These are phyloP conservation scores for Megaceryle maxima DNA, from an alignment of 2,113 vertebrate genomes.

Conservation along the genomic window DNA sequence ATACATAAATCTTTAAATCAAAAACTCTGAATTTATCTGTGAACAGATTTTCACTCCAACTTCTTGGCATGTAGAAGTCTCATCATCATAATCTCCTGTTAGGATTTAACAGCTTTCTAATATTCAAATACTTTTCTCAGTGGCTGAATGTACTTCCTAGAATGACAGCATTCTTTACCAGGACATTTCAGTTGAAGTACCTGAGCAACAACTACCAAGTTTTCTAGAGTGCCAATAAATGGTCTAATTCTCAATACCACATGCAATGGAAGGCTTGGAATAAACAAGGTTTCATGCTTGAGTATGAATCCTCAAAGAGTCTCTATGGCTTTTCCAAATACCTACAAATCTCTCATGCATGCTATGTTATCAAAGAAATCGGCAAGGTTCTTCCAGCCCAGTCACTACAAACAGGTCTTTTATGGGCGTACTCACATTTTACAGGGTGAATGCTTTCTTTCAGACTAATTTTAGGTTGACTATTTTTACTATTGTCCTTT, in stretches of 20 bases:
- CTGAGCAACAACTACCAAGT: background rate
- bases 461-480: background rate
- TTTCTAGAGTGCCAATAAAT: background rate
- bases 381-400: background rate
- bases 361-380: background rate
- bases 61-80: background rate
- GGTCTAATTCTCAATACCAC: background rate
- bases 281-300: background rate
- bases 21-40: background rate
- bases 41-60: background rate
- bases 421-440: background rate
- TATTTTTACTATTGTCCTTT: background rate
- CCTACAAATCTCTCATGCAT: background rate
- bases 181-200: background rate
- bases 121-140: fast-evolving
- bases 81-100: background rate
- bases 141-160: background rate
- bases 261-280: background rate
- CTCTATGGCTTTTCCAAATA: background rate
- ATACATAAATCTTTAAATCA: background rate
- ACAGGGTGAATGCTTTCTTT: background rate
- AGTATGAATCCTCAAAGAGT: background rate
- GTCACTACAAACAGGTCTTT: background rate
- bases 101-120: background rate
- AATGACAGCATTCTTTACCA: background rate